These are phyloP conservation scores for Pogonocichla stellata DNA, from an alignment of 2,113 vertebrate genomes.

Conservation along the genomic window DNA sequence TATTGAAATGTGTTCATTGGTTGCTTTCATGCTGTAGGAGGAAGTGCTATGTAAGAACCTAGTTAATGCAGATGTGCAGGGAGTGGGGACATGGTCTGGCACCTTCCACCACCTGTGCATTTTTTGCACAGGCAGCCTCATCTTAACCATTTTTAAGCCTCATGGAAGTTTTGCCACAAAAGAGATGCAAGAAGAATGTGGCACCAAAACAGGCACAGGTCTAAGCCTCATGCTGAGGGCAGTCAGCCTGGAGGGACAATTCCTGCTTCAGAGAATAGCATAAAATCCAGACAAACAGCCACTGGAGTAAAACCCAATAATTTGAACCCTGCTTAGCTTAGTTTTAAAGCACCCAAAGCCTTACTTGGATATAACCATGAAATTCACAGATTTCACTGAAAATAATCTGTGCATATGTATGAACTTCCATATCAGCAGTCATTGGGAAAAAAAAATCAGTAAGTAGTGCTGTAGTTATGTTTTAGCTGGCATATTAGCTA, in stretches of 20 bases:
- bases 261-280: neutral
- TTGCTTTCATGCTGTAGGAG: neutral
- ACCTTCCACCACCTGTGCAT: neutral
- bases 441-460: neutral
- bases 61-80: accelerated
- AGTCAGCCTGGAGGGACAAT: neutral
- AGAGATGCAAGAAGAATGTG: neutral
- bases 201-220: neutral
- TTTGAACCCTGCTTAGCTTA: neutral
- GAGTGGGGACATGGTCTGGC: neutral
- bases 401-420: neutral
- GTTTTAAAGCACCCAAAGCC: neutral
- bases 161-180: neutral
- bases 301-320: neutral
- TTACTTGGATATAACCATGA: neutral
- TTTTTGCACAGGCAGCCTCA: neutral
- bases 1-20: neutral
- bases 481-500: neutral
- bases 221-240: neutral
- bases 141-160: neutral
- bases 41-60: neutral
- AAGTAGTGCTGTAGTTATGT: neutral
- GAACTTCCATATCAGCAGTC: neutral
- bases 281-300: neutral
- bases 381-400: neutral